phyloP scores from a whole-genome alignment of 2,888 invertebrate species.

The Morpho helenor region DNA sequence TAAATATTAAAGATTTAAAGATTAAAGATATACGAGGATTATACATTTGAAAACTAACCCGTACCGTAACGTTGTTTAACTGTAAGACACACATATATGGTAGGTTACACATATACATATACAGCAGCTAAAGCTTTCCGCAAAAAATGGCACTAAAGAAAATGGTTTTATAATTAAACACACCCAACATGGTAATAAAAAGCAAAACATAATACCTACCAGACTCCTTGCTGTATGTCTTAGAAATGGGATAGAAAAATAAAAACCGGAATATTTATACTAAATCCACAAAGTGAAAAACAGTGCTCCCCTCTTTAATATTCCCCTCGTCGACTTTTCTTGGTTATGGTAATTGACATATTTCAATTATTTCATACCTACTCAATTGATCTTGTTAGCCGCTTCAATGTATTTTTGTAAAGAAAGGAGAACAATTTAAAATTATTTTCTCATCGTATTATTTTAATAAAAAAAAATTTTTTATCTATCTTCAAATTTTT shows the following conservation, averaged over 20 bases:
- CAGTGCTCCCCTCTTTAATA: constrained; percentile 70
- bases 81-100: too few species aligned
- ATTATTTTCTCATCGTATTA: not conserved
- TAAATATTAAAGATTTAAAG: not conserved
- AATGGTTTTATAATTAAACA: too few species aligned
- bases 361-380: constrained; percentile 56
- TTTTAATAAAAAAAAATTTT: not conserved
- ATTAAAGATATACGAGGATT: not conserved
- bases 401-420: constrained; percentile 8
- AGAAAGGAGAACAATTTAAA: constrained; percentile 1
- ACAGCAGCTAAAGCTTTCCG: too few species aligned
- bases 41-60: not conserved
- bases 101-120: too few species aligned
- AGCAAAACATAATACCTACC: too few species aligned
- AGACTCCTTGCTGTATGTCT: too few species aligned
- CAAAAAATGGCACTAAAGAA: too few species aligned
- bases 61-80: too few species aligned
- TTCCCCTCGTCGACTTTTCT: constrained; percentile 58
- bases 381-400: constrained; percentile 50
- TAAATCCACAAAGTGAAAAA: constrained; percentile 41
- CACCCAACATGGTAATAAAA: too few species aligned
- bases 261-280: constrained; percentile 51
- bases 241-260: constrained; percentile 40
- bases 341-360: constrained; percentile 65
- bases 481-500: not conserved